A percentile compares a stretch with the other conserved stretches of the same genome.
Conservation (phyloP, 1,140 invertebrate species). For the Pseudobourletiella spinata region DNA sequence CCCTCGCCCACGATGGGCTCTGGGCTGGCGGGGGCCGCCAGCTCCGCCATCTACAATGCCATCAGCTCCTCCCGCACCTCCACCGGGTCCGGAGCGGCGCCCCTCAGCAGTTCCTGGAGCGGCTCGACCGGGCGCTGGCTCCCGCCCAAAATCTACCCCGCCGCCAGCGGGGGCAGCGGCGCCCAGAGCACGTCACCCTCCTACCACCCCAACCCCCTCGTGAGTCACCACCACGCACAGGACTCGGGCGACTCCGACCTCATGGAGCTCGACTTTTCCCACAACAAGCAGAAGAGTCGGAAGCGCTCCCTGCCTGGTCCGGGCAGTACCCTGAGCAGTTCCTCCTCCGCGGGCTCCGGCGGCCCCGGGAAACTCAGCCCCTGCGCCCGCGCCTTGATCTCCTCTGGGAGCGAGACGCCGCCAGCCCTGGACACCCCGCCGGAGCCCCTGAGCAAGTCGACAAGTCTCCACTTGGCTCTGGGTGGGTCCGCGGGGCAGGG, state of each 20-base stretch:
- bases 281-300: slow-evolving; percentile 30
- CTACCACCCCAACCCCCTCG: background rate
- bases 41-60: background rate
- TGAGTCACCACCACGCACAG: background rate
- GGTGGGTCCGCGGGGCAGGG: no score
- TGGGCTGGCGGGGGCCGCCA: background rate
- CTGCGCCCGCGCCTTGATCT: slow-evolving; percentile 9
- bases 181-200: background rate
- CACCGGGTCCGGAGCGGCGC: background rate
- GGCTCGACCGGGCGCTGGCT: slow-evolving; percentile 32
- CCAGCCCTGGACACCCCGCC: background rate
- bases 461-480: no score
- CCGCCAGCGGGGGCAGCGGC: background rate
- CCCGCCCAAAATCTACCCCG: background rate
- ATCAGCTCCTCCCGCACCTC: background rate
- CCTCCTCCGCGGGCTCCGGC: slow-evolving; percentile 12
- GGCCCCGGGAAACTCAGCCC: slow-evolving; percentile 24
- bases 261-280: slow-evolving; percentile 34
- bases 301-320: slow-evolving; percentile 33
- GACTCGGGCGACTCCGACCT: slow-evolving; percentile 29
- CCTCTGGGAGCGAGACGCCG: background rate
- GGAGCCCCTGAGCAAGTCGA: background rate
- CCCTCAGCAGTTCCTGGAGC: slow-evolving; percentile 30
- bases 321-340: slow-evolving; percentile 15
- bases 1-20: background rate